A percentile compares a stretch with the other conserved stretches of the same genome.
Conservation (phyloP, 2,888 invertebrate species). For the Oeneis ivallda region DNA sequence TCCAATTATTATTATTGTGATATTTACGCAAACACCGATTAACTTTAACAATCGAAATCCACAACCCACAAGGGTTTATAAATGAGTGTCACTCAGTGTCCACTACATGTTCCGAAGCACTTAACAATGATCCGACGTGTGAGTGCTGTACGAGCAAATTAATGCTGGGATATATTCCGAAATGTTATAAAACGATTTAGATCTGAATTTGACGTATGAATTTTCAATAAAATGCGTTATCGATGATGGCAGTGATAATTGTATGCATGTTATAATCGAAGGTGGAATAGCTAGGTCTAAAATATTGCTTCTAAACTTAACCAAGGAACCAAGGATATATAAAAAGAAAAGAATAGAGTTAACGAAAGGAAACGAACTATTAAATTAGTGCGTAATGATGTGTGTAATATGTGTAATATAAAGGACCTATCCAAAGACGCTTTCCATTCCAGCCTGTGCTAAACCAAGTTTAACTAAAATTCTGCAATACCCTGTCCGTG, state of each 20-base stretch:
- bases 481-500: too few species aligned
- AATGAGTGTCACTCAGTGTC: conserved; percentile 16
- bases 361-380: too few species aligned
- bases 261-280: neutral
- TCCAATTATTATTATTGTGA: neutral
- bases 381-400: too few species aligned
- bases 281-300: too few species aligned
- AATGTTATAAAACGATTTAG: conserved; percentile 9
- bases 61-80: neutral
- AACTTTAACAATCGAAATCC: conserved; percentile 1
- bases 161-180: conserved; percentile 16
- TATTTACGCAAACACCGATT: neutral
- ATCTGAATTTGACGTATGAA: conserved; percentile 5
- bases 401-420: too few species aligned
- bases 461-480: too few species aligned
- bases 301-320: too few species aligned
- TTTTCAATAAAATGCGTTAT: neutral
- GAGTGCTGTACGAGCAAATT: neutral
- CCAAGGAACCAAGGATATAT: too few species aligned
- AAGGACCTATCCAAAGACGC: too few species aligned
- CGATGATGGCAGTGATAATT: neutral
- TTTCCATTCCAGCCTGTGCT: too few species aligned
- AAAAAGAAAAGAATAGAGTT: too few species aligned
- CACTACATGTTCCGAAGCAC: conserved; percentile 5
- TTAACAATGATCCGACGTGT: neutral